A percentile compares a stretch with the other conserved stretches of the same genome.
These are phyloP conservation scores for Hippocampus comes DNA, from an alignment of 2,113 vertebrate species.

Conservation along the genomic window DNA sequence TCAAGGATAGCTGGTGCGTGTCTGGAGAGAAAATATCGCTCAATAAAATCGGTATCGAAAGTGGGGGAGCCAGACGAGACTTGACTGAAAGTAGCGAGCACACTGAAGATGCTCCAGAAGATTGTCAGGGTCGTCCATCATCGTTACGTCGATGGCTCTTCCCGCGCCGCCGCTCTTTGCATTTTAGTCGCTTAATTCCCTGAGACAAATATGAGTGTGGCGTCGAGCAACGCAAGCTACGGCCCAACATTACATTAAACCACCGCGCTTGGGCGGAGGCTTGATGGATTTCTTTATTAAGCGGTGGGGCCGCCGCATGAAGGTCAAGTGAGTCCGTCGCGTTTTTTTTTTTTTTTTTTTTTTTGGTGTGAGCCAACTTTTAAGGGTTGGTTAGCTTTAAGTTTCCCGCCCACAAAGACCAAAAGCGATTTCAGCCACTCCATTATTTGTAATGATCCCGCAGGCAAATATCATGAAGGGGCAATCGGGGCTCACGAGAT, in stretches of 20 bases:
- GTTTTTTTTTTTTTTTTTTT: not conserved
- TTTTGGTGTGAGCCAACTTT: not conserved
- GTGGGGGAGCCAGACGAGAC: not conserved
- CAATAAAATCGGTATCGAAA: conserved; percentile 11
- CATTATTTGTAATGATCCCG: not conserved
- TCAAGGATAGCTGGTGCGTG: not conserved
- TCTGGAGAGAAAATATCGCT: conserved; percentile 1
- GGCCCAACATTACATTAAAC: not conserved
- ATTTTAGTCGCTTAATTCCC: conserved; percentile 8
- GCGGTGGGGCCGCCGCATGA: not conserved
- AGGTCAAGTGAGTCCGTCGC: not conserved
- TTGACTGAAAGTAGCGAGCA: not conserved
- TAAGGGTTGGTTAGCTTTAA: not conserved
- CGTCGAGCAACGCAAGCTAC: not conserved
- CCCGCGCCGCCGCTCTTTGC: not conserved
- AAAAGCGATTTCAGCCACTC: not conserved
- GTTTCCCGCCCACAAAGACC: not conserved
- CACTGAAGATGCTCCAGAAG: not conserved
- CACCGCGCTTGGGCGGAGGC: not conserved
- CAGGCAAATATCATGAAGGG: not conserved
- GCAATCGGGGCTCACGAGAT: not conserved
- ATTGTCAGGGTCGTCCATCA: conserved; percentile 2
- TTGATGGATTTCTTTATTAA: conserved; percentile 19
- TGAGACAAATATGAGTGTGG: conserved; percentile 5
- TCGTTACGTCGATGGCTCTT: not conserved